Base-by-base conservation (phyloP, 2,797 vertebrate genomes). In the Diplodus puntazzo region DNA sequence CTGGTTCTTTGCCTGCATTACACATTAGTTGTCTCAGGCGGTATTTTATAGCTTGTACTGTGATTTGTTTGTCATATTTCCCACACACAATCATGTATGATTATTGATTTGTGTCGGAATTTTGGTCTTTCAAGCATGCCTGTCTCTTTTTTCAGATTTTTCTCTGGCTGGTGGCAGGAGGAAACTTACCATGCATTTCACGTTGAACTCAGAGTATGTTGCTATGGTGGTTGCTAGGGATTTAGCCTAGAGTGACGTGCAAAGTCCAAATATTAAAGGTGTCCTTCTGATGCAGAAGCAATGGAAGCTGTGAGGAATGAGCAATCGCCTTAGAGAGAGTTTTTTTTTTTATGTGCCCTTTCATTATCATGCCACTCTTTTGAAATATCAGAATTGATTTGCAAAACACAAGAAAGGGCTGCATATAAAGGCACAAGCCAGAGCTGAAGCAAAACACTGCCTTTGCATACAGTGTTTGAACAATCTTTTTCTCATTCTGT, bases 211-310 rank as follows among this genome's bases (percentile, higher is more conserved):
- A 73, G 92, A 92, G 89, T 92, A 95, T 93, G 95, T 96, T 96
- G 96, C 95, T 94, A 96, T 92, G 96, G 93, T 94, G 95, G 95
- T 96, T 96, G 95, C 95, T 95, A 95, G 92, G 95, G 95, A 95
- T 95, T 96, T 95, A 95, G 93, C 84, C 87, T 65, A 83, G 92
- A 95, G 92, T 96, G 95, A 95, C 87, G 91, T 92, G 87, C 91
- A 94, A 94, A 93, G 92, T 94, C 95, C 84, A 95, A 96, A 96
- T 96, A 96, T 95, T 96, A 95, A 95, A 96, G 94, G 94, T 95
- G 95, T 94, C 94, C 94, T 95, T 95, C 92, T 94, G 92, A 93
- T 86, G 91, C 89, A 86, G 87, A 92, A 86, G 88, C 89, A 91
- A 83, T 92, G 84, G 89, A 93, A 92, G 92, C 87, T 79, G 90